These are phyloP conservation scores for Dorcus parallelipipedus DNA, from an alignment of 2,888 invertebrate genomes.

Conservation along the genomic window DNA sequence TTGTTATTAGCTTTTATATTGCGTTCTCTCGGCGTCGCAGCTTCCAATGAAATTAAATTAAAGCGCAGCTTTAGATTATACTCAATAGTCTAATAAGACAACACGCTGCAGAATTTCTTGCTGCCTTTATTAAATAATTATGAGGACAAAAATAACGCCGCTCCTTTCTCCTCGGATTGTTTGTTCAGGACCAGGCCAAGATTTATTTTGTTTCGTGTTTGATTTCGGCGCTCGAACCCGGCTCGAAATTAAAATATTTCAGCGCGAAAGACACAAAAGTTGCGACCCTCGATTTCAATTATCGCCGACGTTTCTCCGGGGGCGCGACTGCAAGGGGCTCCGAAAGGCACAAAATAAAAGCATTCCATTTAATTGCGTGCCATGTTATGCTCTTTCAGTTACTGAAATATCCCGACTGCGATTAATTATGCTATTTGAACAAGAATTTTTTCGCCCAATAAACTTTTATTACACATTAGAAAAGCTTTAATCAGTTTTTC, in stretches of 20 bases:
- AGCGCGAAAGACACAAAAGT: constrained; percentile 8
- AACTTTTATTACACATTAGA: too few species aligned
- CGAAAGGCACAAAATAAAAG: constrained; percentile 5
- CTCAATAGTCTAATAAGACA: constrained; percentile 1
- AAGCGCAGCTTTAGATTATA: constrained; percentile 19
- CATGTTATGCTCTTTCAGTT: neutral
- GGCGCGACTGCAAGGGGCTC: neutral
- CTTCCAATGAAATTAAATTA: constrained; percentile 25
- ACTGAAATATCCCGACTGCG: neutral
- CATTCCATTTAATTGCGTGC: neutral
- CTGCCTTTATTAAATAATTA: too few species aligned
- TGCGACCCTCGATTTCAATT: constrained; percentile 11
- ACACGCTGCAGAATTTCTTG: too few species aligned
- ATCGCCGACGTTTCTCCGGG: constrained; percentile 4
- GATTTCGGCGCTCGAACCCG: neutral
- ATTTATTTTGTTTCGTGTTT: too few species aligned
- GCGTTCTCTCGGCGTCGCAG: constrained; percentile 18
- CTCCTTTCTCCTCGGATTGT: too few species aligned
- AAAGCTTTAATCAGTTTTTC: too few species aligned
- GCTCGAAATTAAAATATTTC: constrained; percentile 11
- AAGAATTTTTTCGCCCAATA: too few species aligned
- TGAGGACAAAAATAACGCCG: too few species aligned
- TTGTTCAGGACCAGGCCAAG: too few species aligned
- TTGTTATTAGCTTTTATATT: constrained; percentile 26
- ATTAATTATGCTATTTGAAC: neutral